Percentiles rank a stretch among this genome's conserved stretches.
Evolutionary conservation across 2,113 vertebrate genomes (phyloP).

Genomic region (Microtus pennsylvanicus): DNA sequence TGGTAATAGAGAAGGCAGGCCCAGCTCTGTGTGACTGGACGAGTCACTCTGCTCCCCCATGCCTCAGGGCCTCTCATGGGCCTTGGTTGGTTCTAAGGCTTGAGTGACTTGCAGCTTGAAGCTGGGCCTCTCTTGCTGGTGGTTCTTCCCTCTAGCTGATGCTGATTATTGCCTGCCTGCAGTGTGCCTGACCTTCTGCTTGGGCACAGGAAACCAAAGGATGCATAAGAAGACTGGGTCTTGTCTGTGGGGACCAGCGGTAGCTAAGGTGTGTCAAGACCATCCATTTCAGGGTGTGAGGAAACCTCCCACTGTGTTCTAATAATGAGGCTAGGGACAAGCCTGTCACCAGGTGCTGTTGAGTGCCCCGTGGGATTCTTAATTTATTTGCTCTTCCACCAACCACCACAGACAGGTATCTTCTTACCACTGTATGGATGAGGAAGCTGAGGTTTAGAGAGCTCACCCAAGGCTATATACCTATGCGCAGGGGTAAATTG

Average conservation of each 20-base stretch:
- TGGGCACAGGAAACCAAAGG: neutral
- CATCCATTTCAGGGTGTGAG: neutral
- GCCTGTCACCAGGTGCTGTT: neutral
- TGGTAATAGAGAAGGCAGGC: neutral
- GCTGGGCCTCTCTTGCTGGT: neutral
- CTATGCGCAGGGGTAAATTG: neutral
- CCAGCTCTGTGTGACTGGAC: neutral
- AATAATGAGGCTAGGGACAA: too few relatives aligned
- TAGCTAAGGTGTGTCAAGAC: neutral
- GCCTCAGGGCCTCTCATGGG: neutral
- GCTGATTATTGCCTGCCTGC: neutral
- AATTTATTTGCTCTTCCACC: neutral
- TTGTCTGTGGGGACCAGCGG: neutral
- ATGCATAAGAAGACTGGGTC: neutral
- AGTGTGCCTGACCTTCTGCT: neutral
- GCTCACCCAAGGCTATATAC: neutral
- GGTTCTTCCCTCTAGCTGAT: neutral
- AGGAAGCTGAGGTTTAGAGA: conserved; percentile 14
- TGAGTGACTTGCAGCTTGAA: rapidly evolving
- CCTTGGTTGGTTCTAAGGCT: neutral
- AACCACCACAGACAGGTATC: neutral
- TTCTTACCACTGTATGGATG: neutral
- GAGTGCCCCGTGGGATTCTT: neutral
- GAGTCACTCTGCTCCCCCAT: too few relatives aligned
- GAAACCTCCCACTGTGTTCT: neutral